These are phyloP conservation scores for Ooceraea biroi DNA, from an alignment of 1,140 invertebrate genomes.

Conservation along the genomic window DNA sequence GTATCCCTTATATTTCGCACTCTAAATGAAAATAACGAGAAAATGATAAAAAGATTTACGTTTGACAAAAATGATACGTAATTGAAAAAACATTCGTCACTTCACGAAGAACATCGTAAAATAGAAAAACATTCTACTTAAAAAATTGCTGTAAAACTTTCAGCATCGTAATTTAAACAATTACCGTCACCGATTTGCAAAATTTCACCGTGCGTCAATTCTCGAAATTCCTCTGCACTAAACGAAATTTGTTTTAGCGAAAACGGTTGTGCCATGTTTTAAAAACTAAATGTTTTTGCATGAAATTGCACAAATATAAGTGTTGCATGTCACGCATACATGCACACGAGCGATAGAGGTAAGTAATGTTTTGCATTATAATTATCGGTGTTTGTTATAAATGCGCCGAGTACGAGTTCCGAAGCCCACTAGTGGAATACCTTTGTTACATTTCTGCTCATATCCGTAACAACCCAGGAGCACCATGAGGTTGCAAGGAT, in stretches of 20 bases:
- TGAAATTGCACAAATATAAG: not conserved
- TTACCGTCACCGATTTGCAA: no score
- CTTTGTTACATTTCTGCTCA: not conserved
- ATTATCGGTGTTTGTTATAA: slow-evolving; percentile 39
- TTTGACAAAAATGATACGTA: not conserved
- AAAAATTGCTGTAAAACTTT: not conserved
- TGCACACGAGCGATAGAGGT: not conserved
- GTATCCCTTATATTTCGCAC: not conserved
- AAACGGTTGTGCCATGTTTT: no score
- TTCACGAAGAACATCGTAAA: not conserved
- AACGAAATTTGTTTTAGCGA: no score
- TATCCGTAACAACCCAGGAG: not conserved
- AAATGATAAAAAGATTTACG: not conserved
- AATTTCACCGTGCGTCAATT: no score
- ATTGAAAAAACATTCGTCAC: not conserved
- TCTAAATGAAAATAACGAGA: slow-evolving; percentile 5
- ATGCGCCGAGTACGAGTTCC: not conserved
- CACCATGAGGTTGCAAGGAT: not conserved
- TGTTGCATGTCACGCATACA: no score
- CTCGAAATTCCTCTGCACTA: no score
- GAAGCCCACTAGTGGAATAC: not conserved
- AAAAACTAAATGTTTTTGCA: no score
- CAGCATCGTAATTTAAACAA: no score
- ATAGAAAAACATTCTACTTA: not conserved
- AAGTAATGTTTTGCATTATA: slow-evolving; percentile 24